Conservation (phyloP, 1,140 invertebrate genomes). For the Heliconius eleuchia region DNA sequence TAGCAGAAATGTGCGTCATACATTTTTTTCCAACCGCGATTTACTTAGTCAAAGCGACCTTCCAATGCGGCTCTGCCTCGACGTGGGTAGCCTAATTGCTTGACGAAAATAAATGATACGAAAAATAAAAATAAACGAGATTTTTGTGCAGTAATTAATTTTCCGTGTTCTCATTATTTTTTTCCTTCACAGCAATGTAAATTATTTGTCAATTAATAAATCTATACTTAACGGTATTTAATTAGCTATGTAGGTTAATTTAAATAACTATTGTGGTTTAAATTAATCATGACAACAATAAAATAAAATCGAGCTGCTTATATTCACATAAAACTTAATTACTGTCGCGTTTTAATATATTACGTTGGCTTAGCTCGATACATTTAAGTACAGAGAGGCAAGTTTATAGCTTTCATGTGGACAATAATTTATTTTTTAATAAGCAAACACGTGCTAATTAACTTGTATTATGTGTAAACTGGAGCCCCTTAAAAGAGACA, state of each 20-base stretch:
- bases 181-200: conserved; percentile 50
- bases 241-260: conserved; percentile 19
- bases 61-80: conserved; percentile 52
- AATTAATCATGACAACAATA: conserved; percentile 30
- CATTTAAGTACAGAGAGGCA: conserved; percentile 45
- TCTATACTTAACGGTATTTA: conserved; percentile 17
- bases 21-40: conserved; percentile 50
- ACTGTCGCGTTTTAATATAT: conserved; percentile 37
- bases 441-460: conserved; percentile 68
- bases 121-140: conserved; percentile 74
- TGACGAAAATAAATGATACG: conserved; percentile 78
- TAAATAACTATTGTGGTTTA: conserved; percentile 23
- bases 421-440: conserved; percentile 56
- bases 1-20: conserved; percentile 65
- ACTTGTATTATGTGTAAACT: conserved; percentile 68
- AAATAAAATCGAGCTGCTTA: conserved; percentile 28
- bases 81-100: conserved; percentile 67
- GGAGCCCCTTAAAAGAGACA: conserved; percentile 60
- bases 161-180: conserved; percentile 56
- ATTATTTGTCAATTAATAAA: conserved; percentile 49
- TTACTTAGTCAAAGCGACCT: conserved; percentile 33
- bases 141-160: conserved; percentile 70
- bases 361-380: conserved; percentile 31
- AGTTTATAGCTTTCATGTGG: conserved; percentile 53
- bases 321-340: conserved; percentile 48